Conservation (phyloP, 2,113 vertebrate species). For the Sardina pilchardus region DNA sequence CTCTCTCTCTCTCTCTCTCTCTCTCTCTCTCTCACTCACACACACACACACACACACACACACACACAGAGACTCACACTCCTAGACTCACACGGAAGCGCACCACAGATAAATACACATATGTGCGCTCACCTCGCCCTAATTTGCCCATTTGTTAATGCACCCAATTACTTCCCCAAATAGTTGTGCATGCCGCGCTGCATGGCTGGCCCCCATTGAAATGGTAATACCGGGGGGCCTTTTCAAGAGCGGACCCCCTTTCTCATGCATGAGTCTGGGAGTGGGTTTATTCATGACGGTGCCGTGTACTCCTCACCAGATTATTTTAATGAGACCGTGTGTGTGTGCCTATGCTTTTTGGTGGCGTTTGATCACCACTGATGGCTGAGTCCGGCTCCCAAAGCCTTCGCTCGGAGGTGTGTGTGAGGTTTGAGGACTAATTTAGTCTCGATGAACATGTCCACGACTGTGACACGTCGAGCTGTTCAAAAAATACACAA, state of each 20-base stretch:
- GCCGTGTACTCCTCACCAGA: slow-evolving; percentile 66
- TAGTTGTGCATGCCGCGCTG: slow-evolving; percentile 58
- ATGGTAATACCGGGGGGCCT: slow-evolving; percentile 67
- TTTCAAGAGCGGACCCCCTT: slow-evolving; percentile 62
- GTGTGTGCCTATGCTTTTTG: neutral
- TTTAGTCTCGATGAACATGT: neutral
- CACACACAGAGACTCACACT: neutral
- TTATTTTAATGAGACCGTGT: slow-evolving; percentile 71
- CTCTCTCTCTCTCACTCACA: neutral
- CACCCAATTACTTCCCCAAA: slow-evolving; percentile 71
- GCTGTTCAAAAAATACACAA: neutral
- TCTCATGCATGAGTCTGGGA: slow-evolving; percentile 66
- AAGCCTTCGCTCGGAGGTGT: neutral
- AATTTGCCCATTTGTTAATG: slow-evolving; percentile 70
- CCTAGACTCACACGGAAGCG: slow-evolving; percentile 33
- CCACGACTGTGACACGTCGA: neutral
- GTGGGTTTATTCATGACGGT: slow-evolving; percentile 77
- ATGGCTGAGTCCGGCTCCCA: neutral
- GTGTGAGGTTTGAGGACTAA: neutral
- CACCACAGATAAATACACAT: slow-evolving; percentile 29
- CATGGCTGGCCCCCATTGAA: slow-evolving; percentile 61
- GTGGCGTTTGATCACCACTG: neutral
- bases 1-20: no score
- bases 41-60: slow-evolving; percentile 1
- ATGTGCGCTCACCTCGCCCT: slow-evolving; percentile 45